Conservation (phyloP, 2,113 vertebrate genomes). For the Rhinichthys klamathensis region DNA sequence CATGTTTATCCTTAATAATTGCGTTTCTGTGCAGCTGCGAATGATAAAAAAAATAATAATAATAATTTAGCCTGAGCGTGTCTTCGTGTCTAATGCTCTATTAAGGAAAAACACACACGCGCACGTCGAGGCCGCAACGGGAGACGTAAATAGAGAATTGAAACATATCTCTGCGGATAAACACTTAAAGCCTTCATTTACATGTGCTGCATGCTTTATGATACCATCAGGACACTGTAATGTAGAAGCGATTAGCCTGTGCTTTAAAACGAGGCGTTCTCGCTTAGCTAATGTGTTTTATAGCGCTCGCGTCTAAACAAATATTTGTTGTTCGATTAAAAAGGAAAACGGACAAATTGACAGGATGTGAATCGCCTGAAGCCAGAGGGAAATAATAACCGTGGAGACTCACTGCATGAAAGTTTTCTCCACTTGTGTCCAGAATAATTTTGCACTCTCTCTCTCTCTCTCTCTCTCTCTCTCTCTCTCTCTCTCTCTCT, state of each 20-base stretch:
- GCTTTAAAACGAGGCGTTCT: background rate
- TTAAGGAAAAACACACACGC: constrained; percentile 14
- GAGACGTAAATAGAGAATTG: background rate
- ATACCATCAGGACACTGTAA: constrained; percentile 28
- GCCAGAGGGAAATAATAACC: constrained; percentile 10
- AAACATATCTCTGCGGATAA: constrained; percentile 21
- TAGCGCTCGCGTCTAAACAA: background rate
- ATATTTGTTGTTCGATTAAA: constrained; percentile 41
- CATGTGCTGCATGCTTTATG: constrained; percentile 10
- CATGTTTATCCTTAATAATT: background rate
- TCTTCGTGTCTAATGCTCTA: constrained; percentile 1
- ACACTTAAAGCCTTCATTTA: constrained; percentile 22
- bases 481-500: no score
- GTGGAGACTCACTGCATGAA: background rate
- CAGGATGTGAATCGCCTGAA: background rate
- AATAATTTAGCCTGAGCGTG: background rate
- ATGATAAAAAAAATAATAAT: background rate
- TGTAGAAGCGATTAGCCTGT: background rate
- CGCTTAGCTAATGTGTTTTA: background rate
- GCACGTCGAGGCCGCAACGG: background rate
- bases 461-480: no score
- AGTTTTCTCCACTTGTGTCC: background rate
- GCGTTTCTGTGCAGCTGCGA: background rate
- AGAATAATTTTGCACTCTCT: background rate
- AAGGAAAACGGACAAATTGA: constrained; percentile 9